Percentiles rank a stretch among this genome's conserved stretches.
Conservation (phyloP, 2,888 invertebrate species). For the Sycophila texana region DNA sequence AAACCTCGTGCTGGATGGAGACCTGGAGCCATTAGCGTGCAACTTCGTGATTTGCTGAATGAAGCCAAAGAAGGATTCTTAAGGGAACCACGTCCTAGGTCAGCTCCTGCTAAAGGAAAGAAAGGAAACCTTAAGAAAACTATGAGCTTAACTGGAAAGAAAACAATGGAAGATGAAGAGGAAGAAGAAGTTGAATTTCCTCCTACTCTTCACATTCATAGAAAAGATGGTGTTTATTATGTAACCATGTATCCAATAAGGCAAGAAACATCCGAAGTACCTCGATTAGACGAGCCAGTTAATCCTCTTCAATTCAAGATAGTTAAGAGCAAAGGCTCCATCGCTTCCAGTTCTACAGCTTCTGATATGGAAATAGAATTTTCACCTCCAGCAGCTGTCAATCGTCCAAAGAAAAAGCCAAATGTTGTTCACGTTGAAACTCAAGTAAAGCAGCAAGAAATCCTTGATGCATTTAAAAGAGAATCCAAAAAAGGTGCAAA, state of each 20-base stretch:
- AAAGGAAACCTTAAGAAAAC: slow-evolving; percentile 49
- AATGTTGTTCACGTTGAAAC: slow-evolving; percentile 71
- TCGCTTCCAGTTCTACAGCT: slow-evolving; percentile 68
- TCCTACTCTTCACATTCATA: slow-evolving; percentile 71
- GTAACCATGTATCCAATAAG: slow-evolving; percentile 74
- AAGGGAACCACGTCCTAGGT: slow-evolving; percentile 50
- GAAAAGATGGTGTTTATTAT: slow-evolving; percentile 72
- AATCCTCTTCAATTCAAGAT: slow-evolving; percentile 74
- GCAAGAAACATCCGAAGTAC: slow-evolving; percentile 62
- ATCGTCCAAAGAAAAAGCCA: slow-evolving; percentile 68
- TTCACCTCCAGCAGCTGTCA: slow-evolving; percentile 72
- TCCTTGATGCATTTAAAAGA: slow-evolving; percentile 65
- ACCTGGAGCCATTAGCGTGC: slow-evolving; percentile 69
- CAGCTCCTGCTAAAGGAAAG: slow-evolving; percentile 46
- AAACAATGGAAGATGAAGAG: slow-evolving; percentile 54
- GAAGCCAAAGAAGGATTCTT: slow-evolving; percentile 61
- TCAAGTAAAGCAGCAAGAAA: slow-evolving; percentile 72
- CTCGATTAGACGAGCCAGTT: slow-evolving; percentile 65
- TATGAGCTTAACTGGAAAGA: slow-evolving; percentile 58
- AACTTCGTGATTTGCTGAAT: slow-evolving; percentile 60
- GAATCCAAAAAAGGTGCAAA: slow-evolving; percentile 56
- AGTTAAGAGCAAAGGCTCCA: slow-evolving; percentile 67
- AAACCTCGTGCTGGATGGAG: slow-evolving; percentile 69
- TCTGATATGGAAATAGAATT: slow-evolving; percentile 75
- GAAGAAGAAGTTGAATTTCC: slow-evolving; percentile 65